Base-by-base conservation (phyloP, 2,797 vertebrate species). In the Rhinogobio ventralis region DNA sequence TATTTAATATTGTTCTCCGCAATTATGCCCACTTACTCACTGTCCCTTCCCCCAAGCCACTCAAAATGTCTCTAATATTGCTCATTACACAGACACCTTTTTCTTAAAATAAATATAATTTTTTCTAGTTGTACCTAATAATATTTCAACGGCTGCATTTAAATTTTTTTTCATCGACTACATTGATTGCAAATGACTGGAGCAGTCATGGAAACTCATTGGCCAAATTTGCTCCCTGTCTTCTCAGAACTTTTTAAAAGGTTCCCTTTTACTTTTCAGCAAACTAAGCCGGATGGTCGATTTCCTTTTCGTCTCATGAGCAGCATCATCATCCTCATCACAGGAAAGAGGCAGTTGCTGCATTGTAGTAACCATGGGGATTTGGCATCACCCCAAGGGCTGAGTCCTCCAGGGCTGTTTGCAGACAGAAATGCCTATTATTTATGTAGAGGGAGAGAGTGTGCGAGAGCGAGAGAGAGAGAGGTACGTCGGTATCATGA, bases 321-420 rank as follows among this genome's bases (percentile, higher is more conserved):
- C 64, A 78, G 74, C 64, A 68, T 69, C 74, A 69, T 76, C 74
- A 71, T 77, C 81, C 85, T 64, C 85, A 86, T 86, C 90, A 82
- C 82, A 88, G 88, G 89, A 88, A 92, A 91, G 87, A 91, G 81
- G 89, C 90, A 88, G 89, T 91, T 85, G 88, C 88, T 92, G 87
- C 51, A 55, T 88, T 81, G 53, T 85, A 83, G 93, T 94, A 93
- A 93, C 92, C 92, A 93, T 94, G 92, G 92, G 90, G 93, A 95
- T 91, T 91, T 94, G 94, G 93, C 88, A 86, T 75, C 75, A 28
- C 82, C 89, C 93, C 94, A 93, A 74, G 86, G 90, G 83, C 90
- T 86, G 87, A 87, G 88, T 88, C 90, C 86, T 83, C 89, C 85
- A n/a, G 87, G 66, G 83, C 85, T 39, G 20, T 90, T 88, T 86